Evolutionary conservation across 2,797 vertebrate species (phyloP), one percentile per base, ranked within the genome.

Genomic region (Meriones psammophilus): DNA sequence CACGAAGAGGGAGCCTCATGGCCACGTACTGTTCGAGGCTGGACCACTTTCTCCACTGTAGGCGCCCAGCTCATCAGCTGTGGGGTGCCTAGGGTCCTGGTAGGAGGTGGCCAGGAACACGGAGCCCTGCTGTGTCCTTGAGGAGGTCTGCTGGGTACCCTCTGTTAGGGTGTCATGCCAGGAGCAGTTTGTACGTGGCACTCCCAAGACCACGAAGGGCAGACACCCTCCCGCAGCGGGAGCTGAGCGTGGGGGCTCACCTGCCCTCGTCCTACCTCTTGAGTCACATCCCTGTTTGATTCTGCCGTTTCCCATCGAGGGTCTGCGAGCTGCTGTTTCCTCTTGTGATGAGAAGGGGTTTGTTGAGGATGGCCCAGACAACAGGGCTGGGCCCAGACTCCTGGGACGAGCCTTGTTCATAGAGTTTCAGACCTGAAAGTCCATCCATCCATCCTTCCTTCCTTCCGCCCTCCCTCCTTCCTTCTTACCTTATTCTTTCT

Each of bases 21-120:
- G 60, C 50, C 86, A 83, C 0, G 22, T 1, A 20, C 60, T 0
- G 8, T 1, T 8, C 0, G 0, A 0, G 0, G 77, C 3, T n/a
- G 64, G 14, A 0, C 6, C 0, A 14, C 14, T 20, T 18, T 2
- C 0, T 15, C 7, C 0, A 0, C 6, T 8, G 0, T 39, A 0
- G 28, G 0, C 4, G 7, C 69, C 9, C 0, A 1, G 1, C 3
- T 58, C 24, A 2, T 50, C 64, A 66, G 92, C 42, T 33, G 20
- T 22, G 0, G 74, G 69, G 4, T n/a, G 68, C 62, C 26, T 30
- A 13, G 33, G 20, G n/a, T 30, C n/a, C 66, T 8, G 15, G 46
- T 0, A 8, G 20, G 78, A 46, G 54, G 58, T 1, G 54, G 33
- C 46, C 8, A 8, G 71, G 54, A 60, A 64, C 28, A 9, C 3